These are phyloP conservation scores for Chaetura pelagica DNA, from an alignment of 2,113 vertebrate species.

Conservation along the genomic window DNA sequence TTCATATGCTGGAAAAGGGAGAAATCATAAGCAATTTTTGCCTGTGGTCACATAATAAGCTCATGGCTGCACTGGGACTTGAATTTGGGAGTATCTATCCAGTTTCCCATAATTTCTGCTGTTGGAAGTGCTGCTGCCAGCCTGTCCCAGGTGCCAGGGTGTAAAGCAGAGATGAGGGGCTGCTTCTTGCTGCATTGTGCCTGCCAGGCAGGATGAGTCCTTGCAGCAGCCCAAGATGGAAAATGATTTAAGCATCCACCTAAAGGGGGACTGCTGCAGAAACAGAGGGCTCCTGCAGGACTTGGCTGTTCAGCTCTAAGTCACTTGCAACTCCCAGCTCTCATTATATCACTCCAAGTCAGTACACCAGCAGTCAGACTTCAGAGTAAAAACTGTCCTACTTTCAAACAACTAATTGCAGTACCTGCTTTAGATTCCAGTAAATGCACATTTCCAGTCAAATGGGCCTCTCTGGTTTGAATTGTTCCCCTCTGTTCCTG, in stretches of 20 bases:
- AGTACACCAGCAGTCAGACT: not conserved
- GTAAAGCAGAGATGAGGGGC: not conserved
- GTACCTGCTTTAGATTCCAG: not conserved
- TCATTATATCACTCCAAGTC: constrained; percentile 50
- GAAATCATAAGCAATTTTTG: not conserved
- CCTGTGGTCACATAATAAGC: not conserved
- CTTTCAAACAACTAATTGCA: not conserved
- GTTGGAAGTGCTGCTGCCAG: not conserved
- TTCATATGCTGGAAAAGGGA: not conserved
- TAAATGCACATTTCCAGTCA: fast-evolving
- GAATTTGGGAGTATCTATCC: not conserved
- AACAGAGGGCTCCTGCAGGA: not conserved
- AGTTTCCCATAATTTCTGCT: not conserved
- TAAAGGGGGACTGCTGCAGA: not conserved
- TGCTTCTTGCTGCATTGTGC: not conserved
- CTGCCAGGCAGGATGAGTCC: not conserved
- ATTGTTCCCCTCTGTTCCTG: not conserved
- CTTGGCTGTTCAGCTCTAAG: not conserved
- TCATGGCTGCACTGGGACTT: not conserved
- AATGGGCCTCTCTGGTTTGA: not conserved
- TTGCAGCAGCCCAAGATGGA: not conserved
- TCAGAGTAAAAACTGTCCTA: constrained; percentile 34
- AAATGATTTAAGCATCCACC: not conserved
- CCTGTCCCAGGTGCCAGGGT: not conserved
- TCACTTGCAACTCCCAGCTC: not conserved